A percentile compares a stretch with the other conserved stretches of the same genome.
phyloP scores from a whole-genome alignment of 2,113 vertebrate species.

The Crotalus viridis region DNA sequence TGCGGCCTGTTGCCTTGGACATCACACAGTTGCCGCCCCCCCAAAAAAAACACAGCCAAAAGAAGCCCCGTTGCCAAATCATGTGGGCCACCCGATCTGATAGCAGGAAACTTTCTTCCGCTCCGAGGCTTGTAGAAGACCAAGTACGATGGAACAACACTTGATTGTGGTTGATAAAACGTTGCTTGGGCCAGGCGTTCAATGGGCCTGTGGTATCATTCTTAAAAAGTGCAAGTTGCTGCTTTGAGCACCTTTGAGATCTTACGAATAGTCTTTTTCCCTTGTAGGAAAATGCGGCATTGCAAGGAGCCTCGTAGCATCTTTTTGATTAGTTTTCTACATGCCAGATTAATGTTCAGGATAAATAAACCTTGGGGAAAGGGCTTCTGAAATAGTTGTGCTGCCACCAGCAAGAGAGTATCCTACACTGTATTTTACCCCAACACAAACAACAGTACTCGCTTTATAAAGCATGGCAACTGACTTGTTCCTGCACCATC shows the following conservation, averaged over 20 bases:
- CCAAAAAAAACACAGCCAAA: background rate
- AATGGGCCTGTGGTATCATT: background rate
- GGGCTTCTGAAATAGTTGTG: background rate
- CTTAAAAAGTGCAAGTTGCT: background rate
- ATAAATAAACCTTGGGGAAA: background rate
- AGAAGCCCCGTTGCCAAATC: background rate
- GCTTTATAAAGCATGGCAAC: background rate
- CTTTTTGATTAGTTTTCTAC: conserved; percentile 12
- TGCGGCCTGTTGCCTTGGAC: background rate
- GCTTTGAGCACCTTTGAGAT: background rate
- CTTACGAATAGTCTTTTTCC: background rate
- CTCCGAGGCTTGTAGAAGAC: background rate
- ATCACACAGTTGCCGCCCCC: background rate
- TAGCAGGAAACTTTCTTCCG: background rate
- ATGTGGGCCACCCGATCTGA: background rate
- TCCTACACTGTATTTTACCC: background rate
- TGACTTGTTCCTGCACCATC: background rate
- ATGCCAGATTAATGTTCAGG: background rate
- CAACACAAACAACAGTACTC: background rate
- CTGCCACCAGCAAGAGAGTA: background rate
- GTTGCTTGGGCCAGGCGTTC: too few relatives aligned
- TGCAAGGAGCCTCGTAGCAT: background rate
- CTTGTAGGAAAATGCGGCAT: background rate
- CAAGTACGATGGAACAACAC: background rate
- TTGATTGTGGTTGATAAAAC: background rate